phyloP scores from a whole-genome alignment of 2,113 vertebrate species.

The Micronisus gabar region DNA sequence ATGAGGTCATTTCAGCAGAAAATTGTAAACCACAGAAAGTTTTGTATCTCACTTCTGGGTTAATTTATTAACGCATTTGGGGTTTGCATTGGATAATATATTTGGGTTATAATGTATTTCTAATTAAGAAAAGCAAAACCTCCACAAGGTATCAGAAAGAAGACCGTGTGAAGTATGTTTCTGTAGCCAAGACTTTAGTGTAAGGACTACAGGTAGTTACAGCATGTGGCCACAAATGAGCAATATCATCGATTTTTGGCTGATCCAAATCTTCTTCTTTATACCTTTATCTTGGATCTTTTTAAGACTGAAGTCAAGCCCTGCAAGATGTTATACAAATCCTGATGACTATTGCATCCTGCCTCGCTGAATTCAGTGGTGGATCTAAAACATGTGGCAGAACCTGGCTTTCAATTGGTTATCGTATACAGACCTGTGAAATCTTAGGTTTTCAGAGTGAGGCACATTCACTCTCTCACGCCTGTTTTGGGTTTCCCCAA shows the following conservation, averaged over 20 bases:
- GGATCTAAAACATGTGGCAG: neutral
- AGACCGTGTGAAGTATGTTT: neutral
- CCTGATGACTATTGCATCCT: neutral
- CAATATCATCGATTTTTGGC: neutral
- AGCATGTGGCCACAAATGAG: neutral
- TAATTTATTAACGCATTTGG: neutral
- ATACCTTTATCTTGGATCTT: neutral
- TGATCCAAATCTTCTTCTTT: neutral
- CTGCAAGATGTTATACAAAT: neutral
- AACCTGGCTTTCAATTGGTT: neutral
- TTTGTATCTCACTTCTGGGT: neutral
- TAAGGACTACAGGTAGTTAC: neutral
- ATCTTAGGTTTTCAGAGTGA: neutral
- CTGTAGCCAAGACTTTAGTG: neutral
- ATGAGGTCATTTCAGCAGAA: neutral
- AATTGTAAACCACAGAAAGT: slow-evolving; percentile 5
- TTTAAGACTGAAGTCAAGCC: neutral
- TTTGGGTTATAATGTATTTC: neutral
- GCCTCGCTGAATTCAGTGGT: neutral
- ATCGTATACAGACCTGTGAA: neutral
- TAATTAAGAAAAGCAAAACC: neutral
- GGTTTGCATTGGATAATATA: neutral
- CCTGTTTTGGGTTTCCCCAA: neutral
- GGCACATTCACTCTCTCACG: neutral
- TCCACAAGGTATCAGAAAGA: neutral